Evolutionary conservation across 2,888 invertebrate genomes (phyloP).

Genomic region (Rotaria socialis): DNA sequence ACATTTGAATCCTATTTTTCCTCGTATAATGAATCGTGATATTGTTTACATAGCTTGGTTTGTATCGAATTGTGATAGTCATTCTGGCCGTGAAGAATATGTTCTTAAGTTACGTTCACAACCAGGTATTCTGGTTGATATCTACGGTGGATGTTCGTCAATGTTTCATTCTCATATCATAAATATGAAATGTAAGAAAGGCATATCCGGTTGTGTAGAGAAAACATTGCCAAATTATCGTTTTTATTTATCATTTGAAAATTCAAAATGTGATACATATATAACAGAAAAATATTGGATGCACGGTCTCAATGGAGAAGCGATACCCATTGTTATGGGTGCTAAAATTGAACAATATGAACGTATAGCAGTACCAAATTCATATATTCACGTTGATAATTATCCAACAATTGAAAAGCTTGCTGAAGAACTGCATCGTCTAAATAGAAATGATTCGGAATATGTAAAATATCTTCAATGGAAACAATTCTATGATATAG

Average conservation of each 20-base stretch:
- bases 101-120: not conserved
- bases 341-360: not conserved
- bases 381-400: slow-evolving; percentile 11
- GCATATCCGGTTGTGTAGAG: not conserved
- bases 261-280: slow-evolving; percentile 10
- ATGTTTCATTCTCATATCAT: not conserved
- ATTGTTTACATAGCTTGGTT: not conserved
- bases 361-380: not conserved
- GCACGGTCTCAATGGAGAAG: not conserved
- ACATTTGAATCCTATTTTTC: not conserved
- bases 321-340: not conserved
- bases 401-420: not conserved
- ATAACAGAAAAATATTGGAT: slow-evolving; percentile 26
- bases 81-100: not conserved
- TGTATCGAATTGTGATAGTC: slow-evolving; percentile 15
- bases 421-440: not conserved
- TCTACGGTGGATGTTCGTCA: not conserved
- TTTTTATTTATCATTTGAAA: not conserved
- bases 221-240: not conserved
- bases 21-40: not conserved
- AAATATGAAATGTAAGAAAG: not conserved
- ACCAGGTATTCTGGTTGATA: not conserved
- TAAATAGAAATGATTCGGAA: not conserved
- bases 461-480: not conserved
- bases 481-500: not conserved